phyloP scores from a whole-genome alignment of 2,113 vertebrate species.

The Esox niger region DNA sequence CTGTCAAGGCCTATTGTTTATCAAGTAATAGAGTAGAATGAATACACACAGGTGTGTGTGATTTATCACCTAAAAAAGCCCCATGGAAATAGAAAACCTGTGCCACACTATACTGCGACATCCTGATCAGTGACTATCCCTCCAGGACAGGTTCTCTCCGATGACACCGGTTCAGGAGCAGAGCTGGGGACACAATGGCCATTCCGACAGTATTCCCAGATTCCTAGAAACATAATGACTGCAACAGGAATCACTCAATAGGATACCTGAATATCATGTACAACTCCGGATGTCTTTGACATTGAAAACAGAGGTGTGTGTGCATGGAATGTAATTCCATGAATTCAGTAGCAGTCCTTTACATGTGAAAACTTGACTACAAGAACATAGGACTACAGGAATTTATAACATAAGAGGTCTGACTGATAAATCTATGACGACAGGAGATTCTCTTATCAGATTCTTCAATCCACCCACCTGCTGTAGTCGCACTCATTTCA shows the following conservation, averaged over 20 bases:
- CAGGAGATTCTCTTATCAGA: too few species aligned
- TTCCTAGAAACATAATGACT: constrained; percentile 28
- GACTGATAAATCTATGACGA: too few species aligned
- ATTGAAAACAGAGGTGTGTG: too few species aligned
- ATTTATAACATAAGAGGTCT: too few species aligned
- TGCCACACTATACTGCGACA: constrained; percentile 51
- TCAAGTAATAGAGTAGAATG: constrained; percentile 25
- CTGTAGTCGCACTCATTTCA: too few species aligned
- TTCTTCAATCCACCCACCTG: too few species aligned
- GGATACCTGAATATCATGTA: constrained; percentile 1
- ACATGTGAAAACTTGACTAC: too few species aligned
- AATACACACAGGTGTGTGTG: constrained; percentile 28
- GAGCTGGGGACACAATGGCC: background rate
- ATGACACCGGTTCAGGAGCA: background rate
- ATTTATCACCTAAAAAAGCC: constrained; percentile 33
- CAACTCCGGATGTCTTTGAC: background rate
- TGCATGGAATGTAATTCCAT: too few species aligned
- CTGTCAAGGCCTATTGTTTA: constrained; percentile 50
- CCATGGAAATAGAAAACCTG: constrained; percentile 43
- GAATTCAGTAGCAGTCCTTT: too few species aligned
- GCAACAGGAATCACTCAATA: constrained; percentile 7
- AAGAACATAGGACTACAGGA: too few species aligned
- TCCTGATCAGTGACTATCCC: constrained; percentile 35
- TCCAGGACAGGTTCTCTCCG: background rate
- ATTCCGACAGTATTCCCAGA: constrained; percentile 18